Evolutionary conservation across 2,797 vertebrate genomes (phyloP), one percentile per base, ranked within the genome.

Genomic region (Ceryle rudis): DNA sequence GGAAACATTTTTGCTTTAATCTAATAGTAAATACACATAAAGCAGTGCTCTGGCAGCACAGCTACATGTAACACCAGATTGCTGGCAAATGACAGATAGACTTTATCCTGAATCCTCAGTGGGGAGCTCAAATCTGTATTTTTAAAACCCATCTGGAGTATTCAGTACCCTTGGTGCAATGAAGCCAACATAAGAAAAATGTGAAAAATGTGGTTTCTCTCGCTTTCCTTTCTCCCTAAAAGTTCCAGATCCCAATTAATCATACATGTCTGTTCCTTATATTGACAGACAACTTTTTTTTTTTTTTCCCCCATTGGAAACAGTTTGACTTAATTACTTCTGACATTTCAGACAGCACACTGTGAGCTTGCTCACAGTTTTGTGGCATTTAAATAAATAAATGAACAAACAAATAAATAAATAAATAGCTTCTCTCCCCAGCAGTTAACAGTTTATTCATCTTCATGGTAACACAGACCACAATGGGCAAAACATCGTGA

Each of bases 11-110:
- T 73, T 77, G 84, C 85, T 92, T 97, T 81, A 91, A 88, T 77
- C 72, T 77, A 94, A 96, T 49, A 94, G 89, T 86, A 96, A 86
- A 90, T 86, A 81, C 92, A 95, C 81, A 96, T 62, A 95, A 96
- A 88, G 90, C 88, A 94, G 95, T 49, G 72, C 67, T 96, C 88
- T 25, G 25, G 93, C 42, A 93, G 71, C 67, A 86, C 54, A 79
- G 82, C 78, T 52, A 90, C 73, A 66, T 3, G 5, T 73, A 75
- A 83, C 87, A 89, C 47, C 92, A 95, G 94, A 80, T 70, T 97
- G 75, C 94, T 96, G 93, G 80, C 84, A 95, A 96, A 89, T 79
- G 91, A 95, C 91, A 93, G 60, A 95, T 65, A 95, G 73, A 93
- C 77, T 96, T 95, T 95, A 94, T 93, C 90, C 86, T 82, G 78